Evolutionary conservation across 2,113 vertebrate species (phyloP).

Genomic region (Loxodonta africana): DNA sequence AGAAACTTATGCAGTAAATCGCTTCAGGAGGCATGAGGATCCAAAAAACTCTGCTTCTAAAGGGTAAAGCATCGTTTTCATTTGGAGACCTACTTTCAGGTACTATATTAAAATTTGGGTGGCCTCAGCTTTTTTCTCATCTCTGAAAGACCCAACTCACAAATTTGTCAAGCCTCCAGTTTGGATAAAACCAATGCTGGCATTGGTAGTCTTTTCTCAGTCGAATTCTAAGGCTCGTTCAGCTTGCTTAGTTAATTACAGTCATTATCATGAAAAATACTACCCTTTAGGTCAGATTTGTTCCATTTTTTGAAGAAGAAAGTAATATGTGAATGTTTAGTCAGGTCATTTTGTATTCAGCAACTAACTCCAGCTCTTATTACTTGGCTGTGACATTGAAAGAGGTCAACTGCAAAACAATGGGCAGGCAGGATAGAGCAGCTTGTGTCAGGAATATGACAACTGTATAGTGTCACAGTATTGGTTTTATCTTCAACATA

Average conservation of each 20-base stretch:
- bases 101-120: conserved; percentile 76
- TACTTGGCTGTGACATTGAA: conserved; percentile 71
- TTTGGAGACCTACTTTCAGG: conserved; percentile 79
- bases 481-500: conserved; percentile 49
- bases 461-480: neutral
- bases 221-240: conserved; percentile 58
- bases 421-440: conserved; percentile 12
- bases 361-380: conserved; percentile 40
- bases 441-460: conserved; percentile 46
- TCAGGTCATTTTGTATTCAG: conserved; percentile 72
- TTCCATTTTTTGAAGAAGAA: conserved; percentile 51
- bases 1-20: conserved; percentile 63
- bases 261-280: conserved; percentile 76
- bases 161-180: conserved; percentile 59
- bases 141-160: conserved; percentile 52
- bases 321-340: conserved; percentile 30
- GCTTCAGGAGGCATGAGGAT: conserved; percentile 62
- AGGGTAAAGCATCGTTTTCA: conserved; percentile 65
- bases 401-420: conserved; percentile 68
- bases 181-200: conserved; percentile 32
- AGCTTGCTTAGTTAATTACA: conserved; percentile 77
- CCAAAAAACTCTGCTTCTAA: conserved; percentile 66
- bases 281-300: conserved; percentile 41
- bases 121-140: conserved; percentile 57
- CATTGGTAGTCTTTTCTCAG: conserved; percentile 60